Conservation (phyloP, 2,113 vertebrate genomes). For the Castor canadensis region DNA sequence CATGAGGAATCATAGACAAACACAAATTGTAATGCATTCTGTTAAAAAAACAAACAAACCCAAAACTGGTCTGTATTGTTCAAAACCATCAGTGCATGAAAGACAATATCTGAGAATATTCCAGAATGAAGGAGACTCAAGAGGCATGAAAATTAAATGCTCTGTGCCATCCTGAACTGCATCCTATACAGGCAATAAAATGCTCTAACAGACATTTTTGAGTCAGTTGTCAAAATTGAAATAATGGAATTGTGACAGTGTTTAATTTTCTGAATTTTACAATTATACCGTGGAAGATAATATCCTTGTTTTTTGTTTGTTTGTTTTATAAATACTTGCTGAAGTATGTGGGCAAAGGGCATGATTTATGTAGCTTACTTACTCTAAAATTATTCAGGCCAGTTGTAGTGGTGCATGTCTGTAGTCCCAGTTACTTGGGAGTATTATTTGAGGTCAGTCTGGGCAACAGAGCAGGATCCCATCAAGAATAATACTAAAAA, state of each 20-base stretch:
- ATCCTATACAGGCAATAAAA: background rate
- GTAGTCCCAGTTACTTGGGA: background rate
- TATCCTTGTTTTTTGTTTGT: background rate
- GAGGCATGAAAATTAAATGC: background rate
- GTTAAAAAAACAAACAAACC: background rate
- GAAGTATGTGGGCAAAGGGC: background rate
- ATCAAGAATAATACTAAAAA: background rate
- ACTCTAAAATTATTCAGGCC: background rate
- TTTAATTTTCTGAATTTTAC: slow-evolving; percentile 10
- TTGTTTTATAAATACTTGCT: background rate
- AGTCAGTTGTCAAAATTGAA: background rate
- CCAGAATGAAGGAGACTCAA: background rate
- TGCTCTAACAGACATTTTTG: background rate
- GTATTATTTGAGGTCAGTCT: background rate
- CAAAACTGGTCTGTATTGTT: background rate
- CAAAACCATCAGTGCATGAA: background rate
- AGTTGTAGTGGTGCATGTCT: background rate
- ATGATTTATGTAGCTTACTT: background rate
- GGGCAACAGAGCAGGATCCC: background rate
- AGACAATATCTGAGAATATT: background rate
- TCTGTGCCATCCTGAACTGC: background rate
- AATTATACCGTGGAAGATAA: background rate
- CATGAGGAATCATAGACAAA: background rate
- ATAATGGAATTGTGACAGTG: background rate
- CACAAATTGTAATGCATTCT: background rate